A percentile compares a stretch with the other conserved stretches of the same genome.
These are phyloP conservation scores for Yasuhikotakia modesta DNA, from an alignment of 2,797 vertebrate genomes.

Conservation along the genomic window DNA sequence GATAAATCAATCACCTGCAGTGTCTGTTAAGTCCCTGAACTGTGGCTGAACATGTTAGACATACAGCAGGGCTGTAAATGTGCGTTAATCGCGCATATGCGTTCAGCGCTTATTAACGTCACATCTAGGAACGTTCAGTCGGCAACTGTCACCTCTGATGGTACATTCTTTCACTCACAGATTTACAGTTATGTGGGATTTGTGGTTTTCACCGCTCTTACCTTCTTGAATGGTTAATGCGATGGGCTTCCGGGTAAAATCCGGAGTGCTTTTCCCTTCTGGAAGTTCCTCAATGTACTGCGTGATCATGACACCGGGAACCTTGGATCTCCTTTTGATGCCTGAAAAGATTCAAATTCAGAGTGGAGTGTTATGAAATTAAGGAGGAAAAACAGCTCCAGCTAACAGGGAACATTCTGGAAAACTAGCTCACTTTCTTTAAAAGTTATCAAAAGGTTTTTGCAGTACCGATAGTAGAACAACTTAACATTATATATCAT, in stretches of 20 bases:
- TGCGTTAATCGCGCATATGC: constrained; percentile 26
- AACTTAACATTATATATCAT: too few relatives aligned
- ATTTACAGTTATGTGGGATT: constrained; percentile 1
- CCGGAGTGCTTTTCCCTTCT: constrained; percentile 80
- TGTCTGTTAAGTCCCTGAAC: constrained; percentile 31
- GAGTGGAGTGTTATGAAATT: constrained; percentile 1
- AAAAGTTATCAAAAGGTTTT: too few relatives aligned
- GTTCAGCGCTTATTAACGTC: constrained; percentile 22
- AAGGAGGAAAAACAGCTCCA: background rate
- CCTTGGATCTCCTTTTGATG: constrained; percentile 80
- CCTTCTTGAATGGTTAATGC: constrained; percentile 88
- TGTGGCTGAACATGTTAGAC: constrained; percentile 11
- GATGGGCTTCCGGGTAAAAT: constrained; percentile 87
- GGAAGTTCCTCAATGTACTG: constrained; percentile 84
- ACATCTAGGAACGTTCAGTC: constrained; percentile 19
- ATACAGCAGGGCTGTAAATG: background rate
- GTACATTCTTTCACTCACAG: constrained; percentile 5
- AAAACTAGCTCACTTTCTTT: too few relatives aligned
- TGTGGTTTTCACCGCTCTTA: constrained; percentile 60
- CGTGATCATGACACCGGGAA: constrained; percentile 84
- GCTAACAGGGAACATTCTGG: too few relatives aligned
- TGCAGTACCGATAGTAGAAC: too few relatives aligned
- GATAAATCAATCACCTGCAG: constrained; percentile 43
- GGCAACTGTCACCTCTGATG: constrained; percentile 22
- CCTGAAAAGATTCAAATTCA: constrained; percentile 62